Evolutionary conservation across 2,797 vertebrate species (phyloP).

Genomic region (Austrolebias charrua): DNA sequence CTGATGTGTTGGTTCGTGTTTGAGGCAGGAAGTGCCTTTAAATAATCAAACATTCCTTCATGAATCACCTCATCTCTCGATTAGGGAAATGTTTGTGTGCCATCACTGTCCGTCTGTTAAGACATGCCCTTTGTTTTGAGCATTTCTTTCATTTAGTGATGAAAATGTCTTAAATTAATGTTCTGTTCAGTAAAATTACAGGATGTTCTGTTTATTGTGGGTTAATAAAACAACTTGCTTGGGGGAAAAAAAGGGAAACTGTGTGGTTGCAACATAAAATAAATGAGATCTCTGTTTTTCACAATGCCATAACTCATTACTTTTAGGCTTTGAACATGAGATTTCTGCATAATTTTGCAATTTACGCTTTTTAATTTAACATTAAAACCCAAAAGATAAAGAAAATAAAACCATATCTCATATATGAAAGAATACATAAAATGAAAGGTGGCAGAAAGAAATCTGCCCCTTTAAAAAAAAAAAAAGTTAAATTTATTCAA

Average conservation of each 20-base stretch:
- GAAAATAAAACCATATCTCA: no score
- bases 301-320: neutral
- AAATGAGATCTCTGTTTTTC: no score
- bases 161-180: conserved; percentile 66
- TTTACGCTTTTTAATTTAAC: no score
- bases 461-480: no score
- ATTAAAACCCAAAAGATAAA: no score
- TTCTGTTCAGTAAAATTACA: conserved; percentile 74
- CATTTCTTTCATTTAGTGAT: conserved; percentile 64
- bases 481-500: no score
- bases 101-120: conserved; percentile 55
- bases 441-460: no score
- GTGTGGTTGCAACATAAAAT: neutral
- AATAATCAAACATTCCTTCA: conserved; percentile 73
- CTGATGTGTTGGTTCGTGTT: conserved; percentile 57
- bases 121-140: conserved; percentile 38
- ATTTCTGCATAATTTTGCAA: no score
- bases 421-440: no score
- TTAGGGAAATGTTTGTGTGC: conserved; percentile 52
- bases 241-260: neutral
- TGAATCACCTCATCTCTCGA: conserved; percentile 53
- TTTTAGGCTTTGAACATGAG: no score
- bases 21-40: conserved; percentile 79
- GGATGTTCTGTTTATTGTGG: conserved; percentile 75
- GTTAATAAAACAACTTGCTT: conserved; percentile 76